Percentiles rank a stretch among this genome's conserved stretches.
Conservation (phyloP, 2,797 vertebrate genomes). For the Hirundo rustica region DNA sequence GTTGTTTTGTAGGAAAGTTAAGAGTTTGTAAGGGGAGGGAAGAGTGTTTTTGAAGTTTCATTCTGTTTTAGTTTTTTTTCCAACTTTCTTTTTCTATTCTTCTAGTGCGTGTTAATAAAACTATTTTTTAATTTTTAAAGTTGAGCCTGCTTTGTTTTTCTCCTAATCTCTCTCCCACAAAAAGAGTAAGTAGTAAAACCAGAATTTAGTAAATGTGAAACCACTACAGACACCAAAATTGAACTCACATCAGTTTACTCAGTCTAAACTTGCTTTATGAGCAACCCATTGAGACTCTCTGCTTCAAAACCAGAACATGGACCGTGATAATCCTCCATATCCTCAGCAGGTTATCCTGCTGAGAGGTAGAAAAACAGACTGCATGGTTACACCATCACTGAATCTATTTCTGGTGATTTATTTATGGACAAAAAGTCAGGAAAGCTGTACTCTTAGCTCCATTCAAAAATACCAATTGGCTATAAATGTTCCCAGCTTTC, state of each 20-base stretch:
- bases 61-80: no score
- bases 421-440: slow-evolving; percentile 22
- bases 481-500: slow-evolving; percentile 14
- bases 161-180: no score
- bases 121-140: no score
- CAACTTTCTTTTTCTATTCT: no score
- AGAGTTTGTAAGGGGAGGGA: no score
- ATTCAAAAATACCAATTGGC: slow-evolving; percentile 7
- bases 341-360: not conserved
- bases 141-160: no score
- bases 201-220: no score
- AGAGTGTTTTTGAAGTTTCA: no score
- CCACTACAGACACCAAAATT: not conserved
- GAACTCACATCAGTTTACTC: not conserved
- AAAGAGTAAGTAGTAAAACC: no score
- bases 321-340: not conserved
- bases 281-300: not conserved
- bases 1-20: no score
- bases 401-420: slow-evolving; percentile 26
- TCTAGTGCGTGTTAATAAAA: no score
- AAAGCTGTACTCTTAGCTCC: not conserved
- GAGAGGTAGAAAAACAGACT: not conserved
- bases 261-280: not conserved
- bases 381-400: not conserved
- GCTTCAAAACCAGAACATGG: not conserved